Evolutionary conservation across 2,888 invertebrate species (phyloP).

Genomic region (Melieria crassipennis): DNA sequence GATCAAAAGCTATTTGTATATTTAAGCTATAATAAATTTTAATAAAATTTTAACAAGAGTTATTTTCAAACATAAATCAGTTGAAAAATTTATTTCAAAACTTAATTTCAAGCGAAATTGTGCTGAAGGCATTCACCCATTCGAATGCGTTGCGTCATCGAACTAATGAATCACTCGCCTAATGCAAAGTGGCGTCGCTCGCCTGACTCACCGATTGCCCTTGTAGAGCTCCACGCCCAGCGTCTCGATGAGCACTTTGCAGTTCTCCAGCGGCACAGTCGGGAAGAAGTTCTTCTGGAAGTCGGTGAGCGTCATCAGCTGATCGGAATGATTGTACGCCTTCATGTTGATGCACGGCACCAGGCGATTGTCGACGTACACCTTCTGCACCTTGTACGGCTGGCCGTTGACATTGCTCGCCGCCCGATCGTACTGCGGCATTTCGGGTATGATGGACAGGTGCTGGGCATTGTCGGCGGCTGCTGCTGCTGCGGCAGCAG

Average conservation of each 20-base stretch:
- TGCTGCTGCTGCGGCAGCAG: conserved; percentile 48
- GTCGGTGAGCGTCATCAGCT: conserved; percentile 84
- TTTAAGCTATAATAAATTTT: background rate
- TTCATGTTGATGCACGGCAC: conserved; percentile 89
- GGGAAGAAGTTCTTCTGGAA: conserved; percentile 85
- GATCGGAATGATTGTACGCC: conserved; percentile 82
- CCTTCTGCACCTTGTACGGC: conserved; percentile 84
- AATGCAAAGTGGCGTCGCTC: conserved; percentile 42
- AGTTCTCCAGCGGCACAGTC: conserved; percentile 76
- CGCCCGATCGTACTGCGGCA: conserved; percentile 60
- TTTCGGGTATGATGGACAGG: conserved; percentile 76
- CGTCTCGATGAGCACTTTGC: conserved; percentile 83
- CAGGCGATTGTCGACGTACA: conserved; percentile 81
- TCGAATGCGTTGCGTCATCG: background rate
- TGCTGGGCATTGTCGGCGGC: conserved; percentile 53
- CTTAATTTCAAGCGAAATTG: no score
- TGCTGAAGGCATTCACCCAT: no score
- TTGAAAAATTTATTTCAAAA: background rate
- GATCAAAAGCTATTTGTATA: conserved; percentile 4
- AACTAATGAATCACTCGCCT: background rate
- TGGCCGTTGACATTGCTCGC: conserved; percentile 75
- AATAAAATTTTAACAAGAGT: no score
- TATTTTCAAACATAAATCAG: background rate
- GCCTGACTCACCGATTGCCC: conserved; percentile 83
- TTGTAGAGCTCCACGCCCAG: conserved; percentile 82